Evolutionary conservation across 2,797 vertebrate genomes (phyloP), one percentile per base, ranked within the genome.

Genomic region (Rhinichthys osculus): DNA sequence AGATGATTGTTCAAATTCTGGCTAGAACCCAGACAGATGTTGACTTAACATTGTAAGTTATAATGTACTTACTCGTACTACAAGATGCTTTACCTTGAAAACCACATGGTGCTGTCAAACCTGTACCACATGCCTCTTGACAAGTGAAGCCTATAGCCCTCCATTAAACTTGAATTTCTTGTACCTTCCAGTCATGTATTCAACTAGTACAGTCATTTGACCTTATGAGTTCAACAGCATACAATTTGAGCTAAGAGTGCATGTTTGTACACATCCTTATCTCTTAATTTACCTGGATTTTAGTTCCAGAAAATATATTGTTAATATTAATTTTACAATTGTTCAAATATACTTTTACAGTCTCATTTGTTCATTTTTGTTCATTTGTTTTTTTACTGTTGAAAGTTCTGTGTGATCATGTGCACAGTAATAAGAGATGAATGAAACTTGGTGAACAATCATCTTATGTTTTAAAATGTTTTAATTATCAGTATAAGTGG

Each of bases 131-230:
- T 66, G 62, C 77, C 14, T 83, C 9, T 64, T 38, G 16, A 52
- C 14, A 54, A 76, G 30, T 40, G 21, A 78, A 84, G 6, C n/a
- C 16, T 40, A 38, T 27, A 64, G 9, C 19, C 13, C 13, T 38
- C 21, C 30, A 83, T 66, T 67, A 69, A 84, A 78, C 74, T 33
- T 33, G 74, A 77, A 70, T 69, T 78, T 69, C 83, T 78, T 44
- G 83, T 54, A 52, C 33, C n/a, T 42, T 27, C 6, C 13, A 4
- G 13, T 78, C 17, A 78, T 30, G 35, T 44, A 69, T 54, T 66
- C 21, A 77, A 5, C 73, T 54, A 82, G 9, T 66, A 17, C 27
- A 47, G 33, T 82, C 47, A 42, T 42, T 33, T 71, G 30, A 38
- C 33, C 30, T 57, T n/a, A 38, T 54, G 19, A 14, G 17, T 69